A percentile compares a stretch with the other conserved stretches of the same genome.
Conservation (phyloP, 1,140 invertebrate species). For the Drosophila hydei region DNA sequence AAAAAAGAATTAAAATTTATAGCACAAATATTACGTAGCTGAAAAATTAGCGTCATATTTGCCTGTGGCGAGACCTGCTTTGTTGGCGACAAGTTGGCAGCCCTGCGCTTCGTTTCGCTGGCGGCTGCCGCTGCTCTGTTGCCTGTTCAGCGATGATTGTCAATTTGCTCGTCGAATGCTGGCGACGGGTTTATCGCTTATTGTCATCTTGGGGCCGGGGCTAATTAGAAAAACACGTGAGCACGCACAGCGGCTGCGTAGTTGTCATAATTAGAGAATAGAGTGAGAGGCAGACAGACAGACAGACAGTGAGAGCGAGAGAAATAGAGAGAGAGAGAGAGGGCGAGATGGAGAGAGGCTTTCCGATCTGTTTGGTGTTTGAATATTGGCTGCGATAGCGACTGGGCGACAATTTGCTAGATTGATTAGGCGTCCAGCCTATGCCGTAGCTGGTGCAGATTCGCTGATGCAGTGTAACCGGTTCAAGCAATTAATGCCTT, state of each 20-base stretch:
- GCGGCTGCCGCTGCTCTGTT: background rate
- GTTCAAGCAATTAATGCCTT: constrained; percentile 77
- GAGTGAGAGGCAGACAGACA: constrained; percentile 16
- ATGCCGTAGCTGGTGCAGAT: constrained; percentile 5
- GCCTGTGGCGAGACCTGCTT: too few species aligned
- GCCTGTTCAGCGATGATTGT: constrained; percentile 56
- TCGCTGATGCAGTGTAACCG: constrained; percentile 43
- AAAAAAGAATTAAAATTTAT: too few species aligned
- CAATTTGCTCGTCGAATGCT: constrained; percentile 69
- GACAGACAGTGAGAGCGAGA: constrained; percentile 8
- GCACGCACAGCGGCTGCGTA: constrained; percentile 75
- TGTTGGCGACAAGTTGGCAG: constrained; percentile 29
- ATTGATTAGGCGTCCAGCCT: constrained; percentile 73
- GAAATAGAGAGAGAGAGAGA: background rate
- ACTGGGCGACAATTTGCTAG: constrained; percentile 79
- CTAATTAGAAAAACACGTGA: constrained; percentile 82
- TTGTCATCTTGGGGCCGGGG: constrained; percentile 69
- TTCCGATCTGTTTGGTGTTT: constrained; percentile 40
- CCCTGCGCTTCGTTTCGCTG: constrained; percentile 8
- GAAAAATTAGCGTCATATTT: too few species aligned
- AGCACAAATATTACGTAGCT: too few species aligned
- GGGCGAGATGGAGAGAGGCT: background rate
- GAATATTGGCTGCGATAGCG: constrained; percentile 35
- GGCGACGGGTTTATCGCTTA: constrained; percentile 79
- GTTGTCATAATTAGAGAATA: constrained; percentile 79